Conservation (phyloP, 2,113 vertebrate genomes). For the Hippocampus abdominalis region DNA sequence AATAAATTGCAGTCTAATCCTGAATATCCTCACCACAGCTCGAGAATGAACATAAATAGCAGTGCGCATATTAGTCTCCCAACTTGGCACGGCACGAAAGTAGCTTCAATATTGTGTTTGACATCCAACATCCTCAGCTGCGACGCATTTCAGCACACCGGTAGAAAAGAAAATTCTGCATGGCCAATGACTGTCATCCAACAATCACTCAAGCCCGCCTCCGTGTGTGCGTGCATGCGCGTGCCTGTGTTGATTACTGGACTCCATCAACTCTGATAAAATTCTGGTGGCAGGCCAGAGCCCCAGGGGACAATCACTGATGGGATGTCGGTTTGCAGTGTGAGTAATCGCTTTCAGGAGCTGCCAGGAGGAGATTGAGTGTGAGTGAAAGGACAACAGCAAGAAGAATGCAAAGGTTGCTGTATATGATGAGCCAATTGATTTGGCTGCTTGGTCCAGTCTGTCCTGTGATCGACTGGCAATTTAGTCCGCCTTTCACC, state of each 20-base stretch:
- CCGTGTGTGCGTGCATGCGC: background rate
- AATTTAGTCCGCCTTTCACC: background rate
- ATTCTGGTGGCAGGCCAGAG: constrained; percentile 29
- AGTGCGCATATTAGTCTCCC: background rate
- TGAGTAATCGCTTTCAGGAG: constrained; percentile 54
- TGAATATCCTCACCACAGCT: background rate
- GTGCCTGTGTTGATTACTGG: constrained; percentile 48
- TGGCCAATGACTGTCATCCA: constrained; percentile 49
- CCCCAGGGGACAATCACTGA: constrained; percentile 45
- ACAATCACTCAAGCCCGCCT: constrained; percentile 57
- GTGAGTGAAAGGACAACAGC: constrained; percentile 22
- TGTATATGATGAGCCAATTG: background rate
- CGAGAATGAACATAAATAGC: constrained; percentile 3
- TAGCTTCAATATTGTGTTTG: background rate
- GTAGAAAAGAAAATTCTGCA: background rate
- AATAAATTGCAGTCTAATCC: constrained; percentile 8
- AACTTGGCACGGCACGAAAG: constrained; percentile 1
- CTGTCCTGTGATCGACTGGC: background rate
- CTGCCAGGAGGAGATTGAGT: constrained; percentile 34
- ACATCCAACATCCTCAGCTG: background rate
- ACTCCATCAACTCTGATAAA: constrained; percentile 59
- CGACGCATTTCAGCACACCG: background rate
- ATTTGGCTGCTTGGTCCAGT: background rate
- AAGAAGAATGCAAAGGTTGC: background rate
- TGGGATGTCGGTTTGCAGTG: constrained; percentile 46